Conservation (phyloP, 1,140 invertebrate species). For the Trissolcus basalis region DNA sequence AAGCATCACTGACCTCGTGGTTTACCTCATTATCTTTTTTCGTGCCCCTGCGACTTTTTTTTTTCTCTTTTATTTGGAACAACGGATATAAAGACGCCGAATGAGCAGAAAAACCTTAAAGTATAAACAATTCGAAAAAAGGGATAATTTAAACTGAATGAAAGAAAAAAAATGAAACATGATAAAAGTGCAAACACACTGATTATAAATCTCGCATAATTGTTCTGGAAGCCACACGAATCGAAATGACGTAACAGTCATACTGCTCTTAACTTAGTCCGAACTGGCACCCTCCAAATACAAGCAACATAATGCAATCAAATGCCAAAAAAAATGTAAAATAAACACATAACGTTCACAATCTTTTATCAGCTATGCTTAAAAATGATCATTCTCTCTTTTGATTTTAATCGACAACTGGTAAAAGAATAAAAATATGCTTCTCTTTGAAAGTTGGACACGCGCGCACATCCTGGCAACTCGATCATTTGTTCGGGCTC, state of each 20-base stretch:
- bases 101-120: too few species aligned
- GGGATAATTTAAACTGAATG: not conserved
- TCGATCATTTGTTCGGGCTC: conserved; percentile 40
- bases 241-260: conserved; percentile 26
- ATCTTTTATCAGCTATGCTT: too few species aligned
- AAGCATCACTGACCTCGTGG: too few species aligned
- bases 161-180: not conserved
- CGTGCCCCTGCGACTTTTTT: not conserved
- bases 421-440: not conserved
- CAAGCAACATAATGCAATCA: conserved; percentile 12
- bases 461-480: not conserved
- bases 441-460: conserved; percentile 17
- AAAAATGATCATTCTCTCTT: not conserved
- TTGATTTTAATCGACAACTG: conserved; percentile 1
- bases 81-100: too few species aligned
- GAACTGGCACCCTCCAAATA: conserved; percentile 25
- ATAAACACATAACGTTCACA: not conserved
- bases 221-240: conserved; percentile 37
- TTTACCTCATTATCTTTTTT: too few species aligned
- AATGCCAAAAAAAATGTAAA: conserved; percentile 13
- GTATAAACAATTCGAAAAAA: too few species aligned
- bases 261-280: conserved; percentile 7
- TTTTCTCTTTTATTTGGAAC: too few species aligned
- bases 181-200: conserved; percentile 11
- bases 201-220: conserved; percentile 14